These are phyloP conservation scores for Entomyzon cyanotis DNA, from an alignment of 2,113 vertebrate genomes.

Conservation along the genomic window DNA sequence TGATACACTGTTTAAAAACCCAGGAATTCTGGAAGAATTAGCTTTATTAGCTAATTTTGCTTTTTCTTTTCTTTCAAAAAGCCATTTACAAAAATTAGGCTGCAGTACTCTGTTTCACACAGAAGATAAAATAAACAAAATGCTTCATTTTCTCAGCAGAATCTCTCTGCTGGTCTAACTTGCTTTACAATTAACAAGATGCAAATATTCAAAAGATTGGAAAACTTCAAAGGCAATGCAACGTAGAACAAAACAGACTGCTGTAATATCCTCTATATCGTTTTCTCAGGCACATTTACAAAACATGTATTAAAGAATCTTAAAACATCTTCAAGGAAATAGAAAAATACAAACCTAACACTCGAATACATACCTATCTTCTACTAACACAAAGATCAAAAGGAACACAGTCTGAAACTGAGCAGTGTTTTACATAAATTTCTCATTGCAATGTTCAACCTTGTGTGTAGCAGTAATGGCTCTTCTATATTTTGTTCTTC, in stretches of 20 bases:
- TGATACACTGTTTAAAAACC: neutral
- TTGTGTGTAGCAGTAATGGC: neutral
- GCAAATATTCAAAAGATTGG: neutral
- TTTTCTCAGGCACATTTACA: neutral
- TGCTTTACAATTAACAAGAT: neutral
- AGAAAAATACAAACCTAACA: neutral
- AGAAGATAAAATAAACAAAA: neutral
- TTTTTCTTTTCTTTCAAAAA: neutral
- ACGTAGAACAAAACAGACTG: neutral
- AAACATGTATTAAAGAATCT: constrained; percentile 9
- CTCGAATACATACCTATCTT: neutral
- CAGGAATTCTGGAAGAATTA: neutral
- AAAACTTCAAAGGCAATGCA: neutral
- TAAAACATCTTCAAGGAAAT: neutral
- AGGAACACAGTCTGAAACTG: neutral
- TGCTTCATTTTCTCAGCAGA: neutral
- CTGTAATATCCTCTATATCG: neutral
- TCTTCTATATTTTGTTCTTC: neutral
- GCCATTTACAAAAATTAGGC: neutral
- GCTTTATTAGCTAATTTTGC: neutral
- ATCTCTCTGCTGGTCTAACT: neutral
- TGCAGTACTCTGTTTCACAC: neutral
- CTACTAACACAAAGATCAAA: constrained; percentile 3
- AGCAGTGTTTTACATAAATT: neutral
- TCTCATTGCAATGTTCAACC: neutral